A percentile compares a stretch with the other conserved stretches of the same genome.
Conservation (phyloP, 2,113 vertebrate species). For the Psilopogon haemacephalus region DNA sequence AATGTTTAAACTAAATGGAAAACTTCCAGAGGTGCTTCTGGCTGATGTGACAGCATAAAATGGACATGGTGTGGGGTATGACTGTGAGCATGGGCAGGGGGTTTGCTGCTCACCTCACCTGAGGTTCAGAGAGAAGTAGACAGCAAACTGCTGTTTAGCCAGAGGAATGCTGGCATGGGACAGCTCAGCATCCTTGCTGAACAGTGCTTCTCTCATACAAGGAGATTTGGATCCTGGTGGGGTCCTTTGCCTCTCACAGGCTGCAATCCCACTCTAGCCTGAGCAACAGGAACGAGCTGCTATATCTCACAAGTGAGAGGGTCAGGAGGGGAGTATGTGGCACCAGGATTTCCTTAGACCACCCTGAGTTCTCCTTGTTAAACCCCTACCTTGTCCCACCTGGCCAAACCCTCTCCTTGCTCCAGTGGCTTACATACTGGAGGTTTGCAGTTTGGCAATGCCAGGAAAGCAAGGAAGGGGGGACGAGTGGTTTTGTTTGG, state of each 20-base stretch:
- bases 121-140: background rate
- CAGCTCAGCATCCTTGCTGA: rapidly evolving
- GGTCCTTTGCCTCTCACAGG: background rate
- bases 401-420: background rate
- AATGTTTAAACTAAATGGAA: background rate
- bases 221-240: background rate
- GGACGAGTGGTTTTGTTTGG: background rate
- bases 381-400: background rate
- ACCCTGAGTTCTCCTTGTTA: background rate
- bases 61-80: rapidly evolving
- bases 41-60: background rate
- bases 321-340: rapidly evolving
- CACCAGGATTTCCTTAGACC: background rate
- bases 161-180: background rate
- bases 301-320: background rate
- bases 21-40: rapidly evolving
- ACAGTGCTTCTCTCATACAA: background rate
- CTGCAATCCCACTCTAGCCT: background rate
- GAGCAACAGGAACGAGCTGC: background rate
- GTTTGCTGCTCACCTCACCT: background rate
- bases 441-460: background rate
- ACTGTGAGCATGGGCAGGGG: background rate
- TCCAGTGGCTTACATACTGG: background rate
- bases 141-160: background rate
- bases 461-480: background rate